Percentiles rank a stretch among this genome's conserved stretches.
phyloP scores from a whole-genome alignment of 2,113 vertebrate species.

The Setophaga kirtlandii region DNA sequence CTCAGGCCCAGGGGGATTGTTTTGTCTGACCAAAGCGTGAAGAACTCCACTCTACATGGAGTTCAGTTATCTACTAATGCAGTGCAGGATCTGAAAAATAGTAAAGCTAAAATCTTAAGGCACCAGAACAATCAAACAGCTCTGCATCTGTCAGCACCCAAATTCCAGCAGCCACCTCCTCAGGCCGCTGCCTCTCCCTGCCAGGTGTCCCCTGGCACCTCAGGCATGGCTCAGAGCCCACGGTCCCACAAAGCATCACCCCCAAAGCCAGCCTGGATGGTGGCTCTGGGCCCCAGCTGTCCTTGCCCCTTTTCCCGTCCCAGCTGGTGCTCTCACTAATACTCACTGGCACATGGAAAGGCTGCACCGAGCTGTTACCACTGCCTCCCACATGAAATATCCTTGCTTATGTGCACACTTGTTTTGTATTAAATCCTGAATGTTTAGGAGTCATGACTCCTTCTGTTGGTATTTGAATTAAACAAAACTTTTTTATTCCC shows the following conservation, averaged over 20 bases:
- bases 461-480: background rate
- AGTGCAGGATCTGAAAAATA: background rate
- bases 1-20: background rate
- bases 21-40: background rate
- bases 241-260: background rate
- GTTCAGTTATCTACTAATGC: background rate
- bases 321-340: background rate
- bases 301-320: background rate
- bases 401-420: background rate
- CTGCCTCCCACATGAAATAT: background rate
- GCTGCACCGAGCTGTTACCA: background rate
- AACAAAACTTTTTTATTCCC: background rate
- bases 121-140: background rate
- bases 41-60: background rate
- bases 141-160: background rate
- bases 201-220: accelerated
- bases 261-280: background rate
- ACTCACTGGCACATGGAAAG: background rate
- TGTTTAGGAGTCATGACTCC: background rate
- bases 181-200: background rate
- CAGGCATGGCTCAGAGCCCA: background rate
- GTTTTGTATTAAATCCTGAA: background rate
- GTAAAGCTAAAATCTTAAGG: background rate
- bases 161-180: background rate
- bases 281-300: background rate